Base-by-base conservation (phyloP, 2,113 vertebrate genomes). In the Apteryx mantelli region DNA sequence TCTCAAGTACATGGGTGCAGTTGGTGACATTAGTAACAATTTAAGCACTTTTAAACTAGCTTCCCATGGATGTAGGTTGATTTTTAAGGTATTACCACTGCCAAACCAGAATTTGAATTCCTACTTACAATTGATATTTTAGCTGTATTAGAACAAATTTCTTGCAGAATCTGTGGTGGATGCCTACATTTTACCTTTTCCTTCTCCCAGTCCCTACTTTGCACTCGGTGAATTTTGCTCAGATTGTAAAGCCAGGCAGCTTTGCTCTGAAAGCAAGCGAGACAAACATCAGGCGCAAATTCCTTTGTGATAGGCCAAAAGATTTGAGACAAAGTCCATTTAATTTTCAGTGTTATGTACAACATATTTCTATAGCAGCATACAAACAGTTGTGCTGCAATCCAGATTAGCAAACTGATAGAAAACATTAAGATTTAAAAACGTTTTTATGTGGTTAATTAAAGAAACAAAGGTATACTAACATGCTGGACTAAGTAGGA, bases 221-320 rank as follows among this genome's bases (percentile, higher is more conserved):
- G 44, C 42, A 36, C 25, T 89, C 63, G 76, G 53, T 58, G 74
- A 91, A 55, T 91, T 92, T 92, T 90, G 50, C 55, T 80, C 40
- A 1, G 3, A 28, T 88, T 92, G 92, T 79, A 71, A 91, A 91
- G 81, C 73, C 3, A 58, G 5, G 86, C 69, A 81, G 56, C 66
- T 90, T 22, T 91, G 79, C n/a, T 64, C 40, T 81, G 76, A 90
- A 93, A 88, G 60, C 50, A 83, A 64, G 46, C 50, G 30, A 46
- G 76, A 81, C 68, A 88, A 93, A 88, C n/a, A 94, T 93, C 68
- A 94, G 86, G 77, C 78, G 92, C 44, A 85, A 69, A 94, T 95
- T 89, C 78, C 63, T 82, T 76, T 82, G 36, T 84, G 92, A 94
- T 91, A 84, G 65, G 30, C 52, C 64, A 87, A 93, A 89, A 93